Evolutionary conservation across 1,140 invertebrate genomes (phyloP).

Genomic region (Elysia chlorotica): DNA sequence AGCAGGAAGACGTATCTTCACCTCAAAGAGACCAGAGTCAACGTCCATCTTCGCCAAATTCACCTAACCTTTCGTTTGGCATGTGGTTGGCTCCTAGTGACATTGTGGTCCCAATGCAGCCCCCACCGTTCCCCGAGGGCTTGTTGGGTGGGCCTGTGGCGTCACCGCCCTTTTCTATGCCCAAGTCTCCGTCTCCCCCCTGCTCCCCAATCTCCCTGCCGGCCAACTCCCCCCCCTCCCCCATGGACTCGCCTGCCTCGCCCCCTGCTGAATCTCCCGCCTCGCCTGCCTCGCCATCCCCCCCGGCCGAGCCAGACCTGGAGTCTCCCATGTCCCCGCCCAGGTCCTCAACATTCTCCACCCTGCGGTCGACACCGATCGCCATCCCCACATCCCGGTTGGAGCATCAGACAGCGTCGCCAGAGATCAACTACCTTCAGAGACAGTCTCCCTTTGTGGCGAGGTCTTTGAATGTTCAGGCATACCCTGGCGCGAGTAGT

Average conservation of each 20-base stretch:
- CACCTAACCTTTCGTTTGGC: conserved; percentile 14
- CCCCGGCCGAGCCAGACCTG: neutral
- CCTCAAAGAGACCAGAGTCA: neutral
- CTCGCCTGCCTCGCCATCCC: conserved; percentile 3
- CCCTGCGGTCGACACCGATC: conserved; percentile 10
- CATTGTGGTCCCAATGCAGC: too few relatives aligned
- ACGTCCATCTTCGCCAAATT: neutral
- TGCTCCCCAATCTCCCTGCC: neutral
- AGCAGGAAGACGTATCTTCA: too few relatives aligned
- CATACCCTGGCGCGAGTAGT: neutral
- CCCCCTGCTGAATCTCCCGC: conserved; percentile 4
- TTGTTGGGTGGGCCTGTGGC: too few relatives aligned
- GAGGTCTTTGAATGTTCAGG: too few relatives aligned
- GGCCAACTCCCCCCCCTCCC: conserved; percentile 4
- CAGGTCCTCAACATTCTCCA: neutral
- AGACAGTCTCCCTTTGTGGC: neutral
- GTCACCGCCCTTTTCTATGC: neutral
- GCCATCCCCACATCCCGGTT: conserved; percentile 17
- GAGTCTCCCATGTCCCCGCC: conserved; percentile 21
- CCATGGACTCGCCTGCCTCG: conserved; percentile 6
- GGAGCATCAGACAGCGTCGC: neutral
- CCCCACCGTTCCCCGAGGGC: too few relatives aligned
- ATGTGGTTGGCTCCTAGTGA: conserved; percentile 17
- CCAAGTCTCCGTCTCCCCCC: neutral
- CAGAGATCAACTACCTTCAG: neutral